Evolutionary conservation across 2,113 vertebrate species (phyloP).

Genomic region (Neolamprologus cancellatus): DNA sequence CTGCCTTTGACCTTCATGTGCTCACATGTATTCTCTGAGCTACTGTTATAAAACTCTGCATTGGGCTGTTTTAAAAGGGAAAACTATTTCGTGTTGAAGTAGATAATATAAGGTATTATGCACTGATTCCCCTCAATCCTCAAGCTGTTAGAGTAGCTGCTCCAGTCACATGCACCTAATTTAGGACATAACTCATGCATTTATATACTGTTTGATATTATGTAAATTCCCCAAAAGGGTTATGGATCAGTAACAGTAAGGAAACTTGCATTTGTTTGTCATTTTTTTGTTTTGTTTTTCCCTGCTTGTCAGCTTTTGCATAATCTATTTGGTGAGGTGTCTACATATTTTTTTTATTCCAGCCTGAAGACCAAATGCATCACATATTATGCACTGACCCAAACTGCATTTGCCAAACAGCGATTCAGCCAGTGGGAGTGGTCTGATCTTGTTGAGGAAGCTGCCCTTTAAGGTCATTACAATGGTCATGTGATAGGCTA

Average conservation of each 20-base stretch:
- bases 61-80: background rate
- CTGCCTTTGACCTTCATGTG: slow-evolving; percentile 67
- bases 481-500: slow-evolving; percentile 67
- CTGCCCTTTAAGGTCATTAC: slow-evolving; percentile 70
- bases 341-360: background rate
- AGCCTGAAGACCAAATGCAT: slow-evolving; percentile 30
- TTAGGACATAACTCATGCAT: slow-evolving; percentile 11
- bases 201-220: background rate
- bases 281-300: background rate
- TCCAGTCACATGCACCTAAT: background rate
- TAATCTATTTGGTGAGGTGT: slow-evolving; percentile 34
- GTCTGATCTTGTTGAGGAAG: slow-evolving; percentile 53
- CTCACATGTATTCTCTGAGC: background rate
- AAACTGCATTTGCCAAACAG: slow-evolving; percentile 54
- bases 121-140: background rate
- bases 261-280: background rate
- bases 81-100: background rate
- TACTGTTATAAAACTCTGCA: background rate
- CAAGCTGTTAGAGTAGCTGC: background rate
- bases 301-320: slow-evolving; percentile 16
- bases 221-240: background rate
- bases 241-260: background rate
- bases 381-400: slow-evolving; percentile 44
- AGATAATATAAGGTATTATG: background rate
- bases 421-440: slow-evolving; percentile 45